Conservation (phyloP, 2,888 invertebrate genomes). For the Drosophila falleni region DNA sequence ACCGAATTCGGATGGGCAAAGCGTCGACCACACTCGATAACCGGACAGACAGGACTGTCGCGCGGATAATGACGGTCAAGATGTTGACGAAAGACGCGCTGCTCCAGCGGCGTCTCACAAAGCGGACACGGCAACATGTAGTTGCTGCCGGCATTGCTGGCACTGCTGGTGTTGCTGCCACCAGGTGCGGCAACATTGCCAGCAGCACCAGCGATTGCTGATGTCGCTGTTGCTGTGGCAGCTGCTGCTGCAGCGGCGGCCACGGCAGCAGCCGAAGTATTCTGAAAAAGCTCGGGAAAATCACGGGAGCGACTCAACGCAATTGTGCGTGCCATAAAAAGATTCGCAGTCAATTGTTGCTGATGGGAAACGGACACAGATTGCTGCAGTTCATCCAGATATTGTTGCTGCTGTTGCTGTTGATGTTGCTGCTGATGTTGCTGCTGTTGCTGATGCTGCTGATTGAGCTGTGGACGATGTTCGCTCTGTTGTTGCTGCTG, state of each 20-base stretch:
- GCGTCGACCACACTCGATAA: constrained; percentile 90
- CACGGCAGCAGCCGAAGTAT: constrained; percentile 84
- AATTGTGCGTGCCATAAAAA: constrained; percentile 85
- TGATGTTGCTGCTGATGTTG: constrained; percentile 77
- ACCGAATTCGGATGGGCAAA: constrained; percentile 95
- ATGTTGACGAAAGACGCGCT: constrained; percentile 90
- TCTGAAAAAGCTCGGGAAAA: constrained; percentile 84
- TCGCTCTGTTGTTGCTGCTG: constrained; percentile 70
- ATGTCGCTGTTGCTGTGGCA: constrained; percentile 69
- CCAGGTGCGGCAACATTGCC: constrained; percentile 20
- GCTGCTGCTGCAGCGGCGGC: constrained; percentile 83
- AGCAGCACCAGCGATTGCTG: constrained; percentile 32
- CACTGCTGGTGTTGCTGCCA: constrained; percentile 59
- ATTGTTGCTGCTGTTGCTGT: constrained; percentile 81
- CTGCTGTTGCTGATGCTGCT: constrained; percentile 76
- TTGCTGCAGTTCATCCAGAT: constrained; percentile 83
- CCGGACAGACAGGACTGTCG: constrained; percentile 93
- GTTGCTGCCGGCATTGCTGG: constrained; percentile 69
- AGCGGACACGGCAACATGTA: constrained; percentile 89
- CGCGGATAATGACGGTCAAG: constrained; percentile 94
- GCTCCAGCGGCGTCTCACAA: constrained; percentile 89
- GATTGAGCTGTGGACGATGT: constrained; percentile 69
- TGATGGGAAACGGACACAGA: constrained; percentile 84
- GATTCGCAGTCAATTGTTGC: constrained; percentile 85
- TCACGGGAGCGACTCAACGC: constrained; percentile 84